These are phyloP conservation scores for Fabriciana adippe DNA, from an alignment of 2,888 invertebrate genomes.

Conservation along the genomic window DNA sequence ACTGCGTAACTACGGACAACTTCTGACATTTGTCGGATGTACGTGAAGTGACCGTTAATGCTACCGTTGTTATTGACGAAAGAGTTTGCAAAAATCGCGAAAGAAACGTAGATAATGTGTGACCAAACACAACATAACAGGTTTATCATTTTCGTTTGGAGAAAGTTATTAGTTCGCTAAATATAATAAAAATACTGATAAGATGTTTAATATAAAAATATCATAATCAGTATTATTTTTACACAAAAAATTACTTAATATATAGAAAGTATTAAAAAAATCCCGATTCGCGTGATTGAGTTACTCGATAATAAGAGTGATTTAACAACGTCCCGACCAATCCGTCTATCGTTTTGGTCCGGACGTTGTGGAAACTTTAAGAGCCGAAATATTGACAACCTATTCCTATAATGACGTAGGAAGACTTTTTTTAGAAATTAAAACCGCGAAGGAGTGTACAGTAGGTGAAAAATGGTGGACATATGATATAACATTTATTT, in stretches of 20 bases:
- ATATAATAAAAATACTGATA: constrained; percentile 30
- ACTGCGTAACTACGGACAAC: constrained; percentile 43
- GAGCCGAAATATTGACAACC: no score
- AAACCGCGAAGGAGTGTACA: neutral
- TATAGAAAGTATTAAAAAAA: no score
- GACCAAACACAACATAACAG: constrained; percentile 22
- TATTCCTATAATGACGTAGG: no score
- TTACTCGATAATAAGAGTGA: no score
- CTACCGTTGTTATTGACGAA: constrained; percentile 22
- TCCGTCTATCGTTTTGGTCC: no score
- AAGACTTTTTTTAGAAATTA: no score
- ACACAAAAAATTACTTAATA: neutral
- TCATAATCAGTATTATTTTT: constrained; percentile 20
- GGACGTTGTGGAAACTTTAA: no score
- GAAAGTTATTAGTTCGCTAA: constrained; percentile 37
- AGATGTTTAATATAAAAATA: constrained; percentile 21
- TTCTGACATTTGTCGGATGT: constrained; percentile 58
- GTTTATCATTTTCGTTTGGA: constrained; percentile 26
- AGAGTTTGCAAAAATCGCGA: constrained; percentile 7
- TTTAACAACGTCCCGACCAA: no score
- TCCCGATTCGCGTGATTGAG: no score
- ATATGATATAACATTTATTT: no score
- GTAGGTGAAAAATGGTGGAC: neutral
- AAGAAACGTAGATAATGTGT: constrained; percentile 18
- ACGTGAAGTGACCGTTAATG: constrained; percentile 50